Percentiles rank a stretch among this genome's conserved stretches.
phyloP scores from a whole-genome alignment of 1,140 invertebrate genomes.

The Apocrypta bakeri region DNA sequence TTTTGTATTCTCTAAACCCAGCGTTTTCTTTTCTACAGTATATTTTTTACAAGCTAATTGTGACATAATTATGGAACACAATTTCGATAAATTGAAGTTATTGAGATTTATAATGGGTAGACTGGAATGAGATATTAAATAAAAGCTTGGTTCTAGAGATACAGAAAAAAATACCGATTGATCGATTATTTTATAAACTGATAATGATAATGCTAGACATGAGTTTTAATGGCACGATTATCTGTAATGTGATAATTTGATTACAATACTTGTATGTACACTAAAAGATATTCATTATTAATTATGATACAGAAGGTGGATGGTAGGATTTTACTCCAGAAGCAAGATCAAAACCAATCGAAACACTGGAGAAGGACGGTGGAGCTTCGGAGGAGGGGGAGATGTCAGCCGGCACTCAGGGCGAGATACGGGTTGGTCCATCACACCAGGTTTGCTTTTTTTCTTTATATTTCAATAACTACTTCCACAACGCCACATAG shows the following conservation, averaged over 20 bases:
- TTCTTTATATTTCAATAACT: conserved; percentile 13
- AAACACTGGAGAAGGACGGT: conserved; percentile 74
- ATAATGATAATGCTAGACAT: not conserved
- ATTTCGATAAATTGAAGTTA: not conserved
- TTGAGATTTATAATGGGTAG: not conserved
- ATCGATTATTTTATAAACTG: not conserved
- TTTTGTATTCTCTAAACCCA: not conserved
- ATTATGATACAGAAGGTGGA: conserved; percentile 72
- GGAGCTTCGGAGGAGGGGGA: conserved; percentile 74
- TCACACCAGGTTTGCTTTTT: conserved; percentile 86
- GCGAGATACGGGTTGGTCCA: conserved; percentile 95
- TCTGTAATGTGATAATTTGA: not conserved
- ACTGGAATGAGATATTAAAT: not conserved
- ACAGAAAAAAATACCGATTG: not conserved
- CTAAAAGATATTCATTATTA: conserved; percentile 59
- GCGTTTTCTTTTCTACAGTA: not conserved
- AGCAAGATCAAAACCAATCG: conserved; percentile 70
- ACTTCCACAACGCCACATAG: conserved; percentile 62
- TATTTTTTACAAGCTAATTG: not conserved
- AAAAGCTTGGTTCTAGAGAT: not conserved
- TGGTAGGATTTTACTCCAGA: conserved; percentile 72
- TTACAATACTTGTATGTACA: not conserved
- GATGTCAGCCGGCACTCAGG: conserved; percentile 87
- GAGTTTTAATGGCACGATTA: not conserved
- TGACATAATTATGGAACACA: not conserved